Percentiles rank a stretch among this genome's conserved stretches.
Conservation (phyloP, 2,113 vertebrate species). For the Cebidichthys violaceus region DNA sequence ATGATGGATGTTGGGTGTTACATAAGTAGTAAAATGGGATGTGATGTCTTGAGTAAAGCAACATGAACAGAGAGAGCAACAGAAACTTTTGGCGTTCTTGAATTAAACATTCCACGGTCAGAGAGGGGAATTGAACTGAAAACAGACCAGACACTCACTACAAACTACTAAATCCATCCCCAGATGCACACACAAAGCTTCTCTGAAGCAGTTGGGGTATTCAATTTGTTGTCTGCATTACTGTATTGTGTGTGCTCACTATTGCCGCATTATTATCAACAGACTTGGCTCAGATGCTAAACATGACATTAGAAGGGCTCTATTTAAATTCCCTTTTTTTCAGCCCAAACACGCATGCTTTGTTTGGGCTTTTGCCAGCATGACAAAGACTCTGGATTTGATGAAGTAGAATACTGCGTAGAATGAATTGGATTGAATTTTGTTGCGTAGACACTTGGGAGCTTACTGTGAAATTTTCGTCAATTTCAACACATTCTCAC, state of each 20-base stretch:
- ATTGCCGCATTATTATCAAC: slow-evolving; percentile 18
- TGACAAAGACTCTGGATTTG: slow-evolving; percentile 2
- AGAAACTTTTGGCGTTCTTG: slow-evolving; percentile 26
- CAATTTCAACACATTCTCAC: background rate
- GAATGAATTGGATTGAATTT: slow-evolving; percentile 29
- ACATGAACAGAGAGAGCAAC: slow-evolving; percentile 10
- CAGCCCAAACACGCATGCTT: background rate
- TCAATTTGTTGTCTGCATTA: slow-evolving; percentile 15
- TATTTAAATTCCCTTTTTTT: slow-evolving; percentile 1
- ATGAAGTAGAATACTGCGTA: background rate
- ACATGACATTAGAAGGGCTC: slow-evolving; percentile 21
- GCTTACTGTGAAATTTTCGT: background rate
- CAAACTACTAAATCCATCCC: slow-evolving; percentile 45
- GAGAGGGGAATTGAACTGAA: slow-evolving; percentile 7
- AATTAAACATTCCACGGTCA: slow-evolving; percentile 41
- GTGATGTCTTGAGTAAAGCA: slow-evolving; percentile 28
- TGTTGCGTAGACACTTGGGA: background rate
- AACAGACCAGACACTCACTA: slow-evolving; percentile 8
- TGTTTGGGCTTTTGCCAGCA: slow-evolving; percentile 1
- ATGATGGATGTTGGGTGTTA: slow-evolving; percentile 60
- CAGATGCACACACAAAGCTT: slow-evolving; percentile 22
- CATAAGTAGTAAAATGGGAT: slow-evolving; percentile 41
- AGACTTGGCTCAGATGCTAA: slow-evolving; percentile 13
- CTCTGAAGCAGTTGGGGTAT: slow-evolving; percentile 18
- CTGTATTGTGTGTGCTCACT: slow-evolving; percentile 5